phyloP scores from a whole-genome alignment of 1,140 invertebrate genomes.

The Nasonia longicornis region DNA sequence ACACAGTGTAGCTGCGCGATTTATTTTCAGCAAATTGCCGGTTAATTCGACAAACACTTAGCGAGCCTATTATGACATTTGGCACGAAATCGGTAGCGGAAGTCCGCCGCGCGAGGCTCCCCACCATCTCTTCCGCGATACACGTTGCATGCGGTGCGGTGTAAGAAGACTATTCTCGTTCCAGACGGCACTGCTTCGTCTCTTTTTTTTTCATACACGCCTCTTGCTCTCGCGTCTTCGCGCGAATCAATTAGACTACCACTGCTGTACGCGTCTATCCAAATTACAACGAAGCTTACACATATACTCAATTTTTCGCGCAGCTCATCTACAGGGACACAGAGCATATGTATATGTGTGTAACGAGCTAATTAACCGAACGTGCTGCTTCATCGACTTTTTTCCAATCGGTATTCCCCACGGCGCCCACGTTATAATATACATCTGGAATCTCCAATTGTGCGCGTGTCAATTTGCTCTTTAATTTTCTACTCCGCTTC shows the following conservation, averaged over 20 bases:
- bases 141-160: background rate
- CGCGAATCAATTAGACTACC: background rate
- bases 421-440: background rate
- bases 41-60: conserved; percentile 33
- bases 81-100: conserved; percentile 22
- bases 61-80: conserved; percentile 33
- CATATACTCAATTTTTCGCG: background rate
- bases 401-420: background rate
- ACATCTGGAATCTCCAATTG: background rate
- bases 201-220: background rate
- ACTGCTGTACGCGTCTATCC: background rate
- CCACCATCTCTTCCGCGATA: background rate
- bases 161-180: background rate
- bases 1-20: background rate
- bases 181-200: background rate
- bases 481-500: background rate
- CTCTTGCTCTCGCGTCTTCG: background rate
- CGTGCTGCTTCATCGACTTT: background rate
- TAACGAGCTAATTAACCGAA: background rate
- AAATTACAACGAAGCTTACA: background rate
- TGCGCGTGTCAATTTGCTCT: background rate
- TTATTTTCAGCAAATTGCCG: conserved; percentile 34
- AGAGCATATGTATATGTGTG: too few relatives aligned
- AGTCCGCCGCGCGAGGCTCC: background rate
- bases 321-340: background rate